Evolutionary conservation across 2,113 vertebrate species (phyloP), one percentile per base, ranked within the genome.

Genomic region (Phycodurus eques): DNA sequence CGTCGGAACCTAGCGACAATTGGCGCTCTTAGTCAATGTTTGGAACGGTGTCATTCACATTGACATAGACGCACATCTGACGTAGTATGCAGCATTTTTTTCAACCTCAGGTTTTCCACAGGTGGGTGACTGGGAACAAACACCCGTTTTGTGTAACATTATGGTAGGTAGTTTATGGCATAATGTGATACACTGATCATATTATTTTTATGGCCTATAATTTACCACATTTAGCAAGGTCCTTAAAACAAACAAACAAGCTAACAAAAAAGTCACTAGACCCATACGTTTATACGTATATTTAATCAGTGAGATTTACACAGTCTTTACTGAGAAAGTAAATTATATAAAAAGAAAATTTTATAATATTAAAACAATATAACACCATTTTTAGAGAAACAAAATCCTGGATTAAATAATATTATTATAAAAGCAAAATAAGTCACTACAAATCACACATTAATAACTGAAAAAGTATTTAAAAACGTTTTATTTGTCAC

Each of bases 1-100:
- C 78, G 72, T 85, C 35, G 39, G 31, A 1, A 20, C 20, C 59
- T 5, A 22, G 66, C 67, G 76, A 61, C n/a, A 83, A 46, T 39
- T 63, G n/a, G 59, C 67, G 67, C 66, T 70, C 0, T 8, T 35
- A 75, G 72, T 7, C 19, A 19, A 22, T 59, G 4, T 14, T 59
- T 70, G 74, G 68, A 79, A 75, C 67, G 1, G n/a, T n/a, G 22
- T 14, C 59, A 39, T 46, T 31, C 57, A 20, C 11, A 72, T 43
- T 61, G 62, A 65, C 39, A 59, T 59, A 1, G 14, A 67, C 49
- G 44, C 65, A 19, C 9, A 69, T 31, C 7, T 1, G 9, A n/a
- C 39, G 9, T 39, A 57, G 33, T 31, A 19, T 31, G 62, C 46
- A 43, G 57, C 22, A 22, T 20, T 44, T 39, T 67, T 19, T 20